A percentile compares a stretch with the other conserved stretches of the same genome.
These are phyloP conservation scores for Trissolcus brochymenae DNA, from an alignment of 2,888 invertebrate species.

Conservation along the genomic window DNA sequence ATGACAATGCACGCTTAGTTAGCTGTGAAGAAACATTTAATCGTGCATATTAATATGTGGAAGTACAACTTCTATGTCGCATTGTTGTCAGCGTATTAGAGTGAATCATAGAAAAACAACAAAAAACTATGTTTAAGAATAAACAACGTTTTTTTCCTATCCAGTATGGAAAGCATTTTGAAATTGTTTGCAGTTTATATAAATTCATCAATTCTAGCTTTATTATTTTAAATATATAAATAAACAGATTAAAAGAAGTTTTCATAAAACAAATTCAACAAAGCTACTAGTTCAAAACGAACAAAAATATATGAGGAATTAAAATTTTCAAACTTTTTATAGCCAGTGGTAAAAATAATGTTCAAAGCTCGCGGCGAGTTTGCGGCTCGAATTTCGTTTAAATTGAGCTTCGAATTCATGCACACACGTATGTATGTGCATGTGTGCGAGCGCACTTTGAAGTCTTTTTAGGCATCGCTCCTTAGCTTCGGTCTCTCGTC, in stretches of 20 bases:
- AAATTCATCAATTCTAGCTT: too few relatives aligned
- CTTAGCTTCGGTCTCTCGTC: slow-evolving; percentile 45
- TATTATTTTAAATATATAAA: too few relatives aligned
- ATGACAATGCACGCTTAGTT: slow-evolving; percentile 46
- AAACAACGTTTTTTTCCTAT: too few relatives aligned
- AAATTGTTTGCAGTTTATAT: too few relatives aligned
- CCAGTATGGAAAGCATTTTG: too few relatives aligned
- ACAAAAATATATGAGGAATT: not conserved
- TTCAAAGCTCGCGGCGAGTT: not conserved
- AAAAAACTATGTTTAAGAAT: too few relatives aligned
- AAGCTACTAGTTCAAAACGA: too few relatives aligned
- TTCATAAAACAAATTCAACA: too few relatives aligned
- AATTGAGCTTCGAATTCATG: slow-evolving; percentile 1
- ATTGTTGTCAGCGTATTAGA: too few relatives aligned
- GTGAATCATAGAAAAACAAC: too few relatives aligned
- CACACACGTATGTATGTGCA: slow-evolving; percentile 22
- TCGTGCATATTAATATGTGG: slow-evolving; percentile 40
- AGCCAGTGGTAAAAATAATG: not conserved
- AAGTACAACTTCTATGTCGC: slow-evolving; percentile 1
- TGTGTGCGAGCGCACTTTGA: slow-evolving; percentile 45
- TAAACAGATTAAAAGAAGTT: too few relatives aligned
- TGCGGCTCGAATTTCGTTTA: slow-evolving; percentile 8
- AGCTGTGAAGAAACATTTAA: slow-evolving; percentile 25
- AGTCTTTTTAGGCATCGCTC: slow-evolving; percentile 52
- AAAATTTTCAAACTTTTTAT: not conserved